Evolutionary conservation across 2,797 vertebrate genomes (phyloP).

Genomic region (Heteromormyrus szaboi): DNA sequence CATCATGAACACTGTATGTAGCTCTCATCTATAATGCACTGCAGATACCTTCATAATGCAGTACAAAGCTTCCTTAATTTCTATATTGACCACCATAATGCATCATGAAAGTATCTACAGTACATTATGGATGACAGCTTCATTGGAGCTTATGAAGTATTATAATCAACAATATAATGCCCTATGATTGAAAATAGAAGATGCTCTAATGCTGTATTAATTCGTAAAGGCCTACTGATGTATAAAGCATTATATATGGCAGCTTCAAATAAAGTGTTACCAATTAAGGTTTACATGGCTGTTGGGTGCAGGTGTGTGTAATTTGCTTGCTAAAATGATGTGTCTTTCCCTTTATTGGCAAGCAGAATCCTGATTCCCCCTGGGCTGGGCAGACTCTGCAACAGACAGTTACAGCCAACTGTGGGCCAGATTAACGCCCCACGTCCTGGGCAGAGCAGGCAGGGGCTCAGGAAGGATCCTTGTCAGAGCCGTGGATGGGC

Average conservation of each 20-base stretch:
- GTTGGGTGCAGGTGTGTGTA: background rate
- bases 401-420: background rate
- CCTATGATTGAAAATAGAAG: background rate
- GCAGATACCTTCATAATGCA: background rate
- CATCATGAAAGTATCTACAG: background rate
- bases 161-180: background rate
- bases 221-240: background rate
- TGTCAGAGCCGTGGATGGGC: slow-evolving; percentile 24
- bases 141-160: background rate
- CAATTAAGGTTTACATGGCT: background rate
- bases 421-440: slow-evolving; percentile 41
- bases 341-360: background rate
- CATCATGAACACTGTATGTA: background rate
- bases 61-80: background rate
- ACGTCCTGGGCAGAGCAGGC: slow-evolving; percentile 35
- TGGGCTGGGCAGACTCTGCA: slow-evolving; percentile 28
- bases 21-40: background rate
- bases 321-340: background rate
- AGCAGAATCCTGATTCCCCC: background rate
- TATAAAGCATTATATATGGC: background rate
- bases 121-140: background rate
- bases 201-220: background rate
- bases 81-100: background rate
- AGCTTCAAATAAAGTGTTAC: background rate
- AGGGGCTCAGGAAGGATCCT: slow-evolving; percentile 29